Evolutionary conservation across 2,113 vertebrate species (phyloP), one percentile per base, ranked within the genome.

Genomic region (Takifugu flavidus): DNA sequence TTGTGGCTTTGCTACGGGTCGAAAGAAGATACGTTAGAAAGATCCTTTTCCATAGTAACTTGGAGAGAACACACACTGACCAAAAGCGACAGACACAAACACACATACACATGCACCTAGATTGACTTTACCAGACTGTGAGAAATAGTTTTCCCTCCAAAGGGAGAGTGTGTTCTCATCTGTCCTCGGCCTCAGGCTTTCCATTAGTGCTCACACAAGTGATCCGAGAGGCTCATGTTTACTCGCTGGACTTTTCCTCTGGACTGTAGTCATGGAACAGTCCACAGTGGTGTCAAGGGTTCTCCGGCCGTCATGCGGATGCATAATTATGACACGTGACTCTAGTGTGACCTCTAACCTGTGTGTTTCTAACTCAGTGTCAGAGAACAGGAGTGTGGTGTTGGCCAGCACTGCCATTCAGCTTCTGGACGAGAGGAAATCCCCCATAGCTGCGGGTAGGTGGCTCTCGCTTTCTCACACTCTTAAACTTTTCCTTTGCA

Each of bases 321-420:
- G 44, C 52, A 46, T 28, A 78, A 71, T 74, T 52, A 68, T 67
- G 54, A 64, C 44, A 39, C 34, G 49, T 62, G 62, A 68, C 52
- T 71, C 59, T 71, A 39, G 63, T 72, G 31, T 70, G 61, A 76
- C 67, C 59, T 77, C 12, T 66, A 8, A 49, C 26, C 28, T 67
- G 42, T 70, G 12, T 25, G 49, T 53, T 44, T 11, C 25, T 73
- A 50, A 62, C 67, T 15, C 46, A 97, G 95, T 93, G 79, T 86
- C 91, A 7, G 91, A 93, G 82, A 98, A 99, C 90, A 96, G 93
- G 89, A 98, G 95, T 71, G 95, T 99, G 56, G 93, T 99, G 54
- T 93, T 96, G 78, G 97, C 96, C 53, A 99, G 96, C 73, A 96
- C 96, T 43, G 94, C 95, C 56, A 94, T 99, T 81, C 97, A 98